Base-by-base conservation (phyloP, 2,113 vertebrate genomes). In the Solenodon paradoxus region DNA sequence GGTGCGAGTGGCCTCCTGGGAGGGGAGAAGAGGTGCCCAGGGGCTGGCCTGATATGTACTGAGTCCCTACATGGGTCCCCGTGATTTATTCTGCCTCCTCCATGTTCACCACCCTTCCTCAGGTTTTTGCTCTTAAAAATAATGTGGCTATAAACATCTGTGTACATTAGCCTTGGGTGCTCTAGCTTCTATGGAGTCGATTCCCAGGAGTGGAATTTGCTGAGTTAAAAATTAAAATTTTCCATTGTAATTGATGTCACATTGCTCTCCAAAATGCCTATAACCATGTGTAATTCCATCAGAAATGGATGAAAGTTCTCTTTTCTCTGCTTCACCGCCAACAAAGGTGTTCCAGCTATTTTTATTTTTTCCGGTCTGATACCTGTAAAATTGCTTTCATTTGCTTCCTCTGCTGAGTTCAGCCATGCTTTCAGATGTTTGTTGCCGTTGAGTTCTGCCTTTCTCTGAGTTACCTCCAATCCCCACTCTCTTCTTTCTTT, bases 351-450 rank as follows among this genome's bases (percentile, higher is more conserved):
- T 38, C 45, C 11, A n/a, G 24, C 40, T 51, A 57, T 64, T 87
- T 94, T 66, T 24, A 66, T 74, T 35, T 28, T 82, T 83, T 61
- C 88, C 49, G 79, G 69, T 35, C 40, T 68, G n/a, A 40, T 53
- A 66, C 49, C 22, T 30, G 61, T 7, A 16, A 66, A 88, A 49
- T n/a, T 42, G 49, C 51, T 63, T 49, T 47, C 61, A 61, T 79
- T 84, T 51, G 30, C 71, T 59, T 68, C 66, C 42, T n/a, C 88
- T 94, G 88, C 24, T 26, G 71, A 74, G 55, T 75, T 51, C 5
- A 11, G 32, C 15, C 4, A 26, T 42, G 19, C 68, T 66, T 42
- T 61, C 30, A 59, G 22, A 32, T 30, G 40, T 66, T 59, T 79
- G 38, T 88, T 81, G 47, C 35, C 61, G 17, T 45, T 26, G 30